Evolutionary conservation across 2,888 invertebrate species (phyloP).

Genomic region (Sphinx pinastri): DNA sequence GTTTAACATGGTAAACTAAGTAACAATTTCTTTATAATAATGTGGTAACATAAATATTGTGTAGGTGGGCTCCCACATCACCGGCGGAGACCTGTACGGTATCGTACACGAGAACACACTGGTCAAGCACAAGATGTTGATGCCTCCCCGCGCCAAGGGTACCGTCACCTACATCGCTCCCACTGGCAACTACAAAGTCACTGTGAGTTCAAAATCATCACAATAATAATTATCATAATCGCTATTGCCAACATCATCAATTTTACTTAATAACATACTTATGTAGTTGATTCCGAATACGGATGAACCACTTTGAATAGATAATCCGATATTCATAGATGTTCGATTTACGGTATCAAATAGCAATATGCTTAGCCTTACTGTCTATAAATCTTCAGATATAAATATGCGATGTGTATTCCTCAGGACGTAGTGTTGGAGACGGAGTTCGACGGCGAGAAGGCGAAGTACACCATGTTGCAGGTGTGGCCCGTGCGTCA

Average conservation of each 20-base stretch:
- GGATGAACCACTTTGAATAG: too few species aligned
- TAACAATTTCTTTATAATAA: too few species aligned
- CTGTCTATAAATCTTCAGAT: background rate
- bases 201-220: constrained; percentile 84
- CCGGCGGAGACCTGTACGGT: constrained; percentile 98
- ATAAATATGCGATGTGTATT: background rate
- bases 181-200: constrained; percentile 96
- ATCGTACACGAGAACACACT: constrained; percentile 98
- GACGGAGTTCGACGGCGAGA: constrained; percentile 99
- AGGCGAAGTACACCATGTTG: constrained; percentile 96
- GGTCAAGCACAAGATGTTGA: constrained; percentile 97
- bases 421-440: constrained; percentile 96
- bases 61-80: constrained; percentile 97
- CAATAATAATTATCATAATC: background rate
- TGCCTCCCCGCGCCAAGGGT: constrained; percentile 97
- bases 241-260: background rate
- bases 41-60: background rate
- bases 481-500: constrained; percentile 99
- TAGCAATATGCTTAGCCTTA: too few species aligned
- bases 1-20: too few species aligned
- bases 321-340: too few species aligned
- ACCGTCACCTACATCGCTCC: constrained; percentile 98
- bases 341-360: too few species aligned
- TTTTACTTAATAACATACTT: background rate
- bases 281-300: too few species aligned